Percentiles rank a stretch among this genome's conserved stretches.
phyloP scores from a whole-genome alignment of 2,888 invertebrate species.

The Mimas tiliae region DNA sequence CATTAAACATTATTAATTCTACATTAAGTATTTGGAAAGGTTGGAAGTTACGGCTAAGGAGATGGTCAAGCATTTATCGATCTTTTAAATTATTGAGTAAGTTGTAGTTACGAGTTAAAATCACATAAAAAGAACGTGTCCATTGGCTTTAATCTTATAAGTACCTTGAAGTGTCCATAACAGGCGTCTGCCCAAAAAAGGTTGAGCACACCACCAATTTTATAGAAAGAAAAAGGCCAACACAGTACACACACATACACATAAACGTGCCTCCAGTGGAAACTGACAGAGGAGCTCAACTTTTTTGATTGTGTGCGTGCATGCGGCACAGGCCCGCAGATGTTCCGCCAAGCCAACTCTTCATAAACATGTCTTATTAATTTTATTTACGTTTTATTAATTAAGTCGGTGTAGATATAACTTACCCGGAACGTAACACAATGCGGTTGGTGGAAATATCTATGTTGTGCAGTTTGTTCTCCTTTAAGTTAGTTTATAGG shows the following conservation, averaged over 20 bases:
- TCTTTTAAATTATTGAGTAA: too few species aligned
- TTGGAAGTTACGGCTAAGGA: too few species aligned
- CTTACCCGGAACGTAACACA: not conserved
- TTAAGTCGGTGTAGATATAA: not conserved
- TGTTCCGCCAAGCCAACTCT: not conserved
- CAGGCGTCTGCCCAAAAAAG: not conserved
- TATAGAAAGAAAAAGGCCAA: not conserved
- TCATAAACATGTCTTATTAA: conserved; percentile 20
- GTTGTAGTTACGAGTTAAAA: too few species aligned
- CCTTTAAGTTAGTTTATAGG: not conserved
- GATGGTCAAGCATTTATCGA: too few species aligned
- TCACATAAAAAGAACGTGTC: not conserved
- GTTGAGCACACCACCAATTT: not conserved
- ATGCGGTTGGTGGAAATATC: not conserved
- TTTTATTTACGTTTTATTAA: conserved; percentile 14
- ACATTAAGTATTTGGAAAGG: too few species aligned
- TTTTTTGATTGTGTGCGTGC: conserved; percentile 9
- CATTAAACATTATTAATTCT: too few species aligned
- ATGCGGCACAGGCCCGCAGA: conserved; percentile 8
- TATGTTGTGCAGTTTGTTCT: not conserved
- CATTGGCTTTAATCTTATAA: not conserved
- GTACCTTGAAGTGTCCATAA: not conserved
- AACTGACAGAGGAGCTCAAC: conserved; percentile 9
- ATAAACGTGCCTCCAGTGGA: not conserved
- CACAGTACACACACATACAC: too few species aligned